phyloP scores from a whole-genome alignment of 37 sponge, comb jelly and placozoan genomes.

The Cliona cf. orientalis region DNA sequence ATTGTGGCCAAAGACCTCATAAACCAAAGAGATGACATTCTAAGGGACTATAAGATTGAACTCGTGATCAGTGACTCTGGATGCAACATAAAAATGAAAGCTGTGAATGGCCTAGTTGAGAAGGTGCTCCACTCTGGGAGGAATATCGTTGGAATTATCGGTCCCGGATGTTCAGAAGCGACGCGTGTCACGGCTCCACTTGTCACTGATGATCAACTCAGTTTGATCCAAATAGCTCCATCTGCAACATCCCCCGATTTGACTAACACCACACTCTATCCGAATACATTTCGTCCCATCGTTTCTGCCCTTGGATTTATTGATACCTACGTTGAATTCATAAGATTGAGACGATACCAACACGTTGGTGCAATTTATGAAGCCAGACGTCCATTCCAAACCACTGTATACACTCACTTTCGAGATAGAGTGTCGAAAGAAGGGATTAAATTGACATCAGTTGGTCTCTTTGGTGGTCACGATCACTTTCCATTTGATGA shows the following conservation, averaged over 20 bases:
- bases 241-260: not conserved
- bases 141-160: not conserved
- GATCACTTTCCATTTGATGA: not conserved
- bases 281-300: slow-evolving; percentile 9
- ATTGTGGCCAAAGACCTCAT: slow-evolving; percentile 10
- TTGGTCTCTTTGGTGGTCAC: too few species aligned
- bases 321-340: not conserved
- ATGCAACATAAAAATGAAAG: not conserved
- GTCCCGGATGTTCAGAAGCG: not conserved
- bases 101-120: not conserved
- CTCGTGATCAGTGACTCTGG: not conserved
- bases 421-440: not conserved
- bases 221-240: not conserved
- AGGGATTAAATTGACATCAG: too few species aligned
- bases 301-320: not conserved
- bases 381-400: not conserved
- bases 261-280: too few species aligned
- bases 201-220: not conserved
- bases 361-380: slow-evolving; percentile 11
- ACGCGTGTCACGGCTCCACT: not conserved
- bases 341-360: not conserved
- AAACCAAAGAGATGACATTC: slow-evolving; percentile 3
- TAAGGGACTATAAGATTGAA: slow-evolving; percentile 3
- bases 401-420: not conserved
- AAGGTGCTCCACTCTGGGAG: not conserved